Evolutionary conservation across 2,113 vertebrate genomes (phyloP).

Genomic region (Capreolus pygargus): DNA sequence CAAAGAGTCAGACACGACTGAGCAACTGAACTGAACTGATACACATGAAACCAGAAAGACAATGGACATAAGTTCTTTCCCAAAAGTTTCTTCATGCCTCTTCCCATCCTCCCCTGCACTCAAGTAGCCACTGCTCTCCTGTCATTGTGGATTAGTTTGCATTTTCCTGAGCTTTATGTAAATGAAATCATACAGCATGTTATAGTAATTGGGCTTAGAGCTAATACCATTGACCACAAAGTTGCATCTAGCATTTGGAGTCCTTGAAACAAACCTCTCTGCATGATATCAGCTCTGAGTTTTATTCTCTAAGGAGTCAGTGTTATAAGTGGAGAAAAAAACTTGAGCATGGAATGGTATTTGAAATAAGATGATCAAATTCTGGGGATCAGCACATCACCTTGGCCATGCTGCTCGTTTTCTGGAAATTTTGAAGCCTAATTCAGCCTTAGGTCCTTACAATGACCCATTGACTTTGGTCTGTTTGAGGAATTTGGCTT

Average conservation of each 20-base stretch:
- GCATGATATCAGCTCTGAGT: neutral
- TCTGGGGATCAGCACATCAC: neutral
- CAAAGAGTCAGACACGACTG: too few species aligned
- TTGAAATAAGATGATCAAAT: neutral
- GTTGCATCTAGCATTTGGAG: neutral
- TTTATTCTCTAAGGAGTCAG: neutral
- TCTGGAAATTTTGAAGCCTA: neutral
- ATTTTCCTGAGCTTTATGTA: constrained; percentile 13
- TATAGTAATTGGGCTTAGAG: neutral
- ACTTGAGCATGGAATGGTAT: neutral
- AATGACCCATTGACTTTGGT: neutral
- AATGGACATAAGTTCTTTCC: neutral
- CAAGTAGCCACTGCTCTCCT: neutral
- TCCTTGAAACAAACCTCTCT: neutral
- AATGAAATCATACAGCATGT: neutral
- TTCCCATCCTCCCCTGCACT: neutral
- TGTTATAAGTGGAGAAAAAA: neutral
- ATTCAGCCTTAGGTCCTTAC: neutral
- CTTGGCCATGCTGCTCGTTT: neutral
- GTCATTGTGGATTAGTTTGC: neutral
- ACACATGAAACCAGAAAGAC: neutral
- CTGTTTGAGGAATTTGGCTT: constrained; percentile 8
- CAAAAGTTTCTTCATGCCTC: neutral
- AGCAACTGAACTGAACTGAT: too few species aligned
- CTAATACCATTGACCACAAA: neutral